Conservation (phyloP, 1,140 invertebrate species). For the Leucophenga varia region DNA sequence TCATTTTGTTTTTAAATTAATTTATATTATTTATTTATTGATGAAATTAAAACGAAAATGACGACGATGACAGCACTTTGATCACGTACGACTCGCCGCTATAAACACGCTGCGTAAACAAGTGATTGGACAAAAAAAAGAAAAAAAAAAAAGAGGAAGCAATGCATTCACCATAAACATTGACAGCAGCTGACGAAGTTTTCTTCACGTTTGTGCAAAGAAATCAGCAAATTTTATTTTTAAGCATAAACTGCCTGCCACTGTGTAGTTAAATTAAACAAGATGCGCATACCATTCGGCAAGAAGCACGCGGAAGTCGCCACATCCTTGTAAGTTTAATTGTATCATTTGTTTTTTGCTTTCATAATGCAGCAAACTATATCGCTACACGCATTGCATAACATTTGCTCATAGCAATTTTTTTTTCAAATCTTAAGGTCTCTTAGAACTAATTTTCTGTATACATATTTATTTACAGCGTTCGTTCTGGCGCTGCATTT, state of each 20-base stretch:
- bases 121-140: conserved; percentile 6
- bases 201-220: too few species aligned
- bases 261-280: conserved; percentile 2
- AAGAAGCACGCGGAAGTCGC: conserved; percentile 51
- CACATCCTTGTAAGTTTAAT: conserved; percentile 61
- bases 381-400: conserved; percentile 31
- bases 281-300: conserved; percentile 46
- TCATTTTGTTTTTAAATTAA: conserved; percentile 24
- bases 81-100: too few species aligned
- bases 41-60: neutral
- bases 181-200: too few species aligned
- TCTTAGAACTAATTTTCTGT: too few species aligned
- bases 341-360: neutral
- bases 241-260: neutral
- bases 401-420: too few species aligned
- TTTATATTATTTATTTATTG: neutral
- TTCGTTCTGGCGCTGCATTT: conserved; percentile 63
- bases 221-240: neutral
- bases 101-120: conserved; percentile 4
- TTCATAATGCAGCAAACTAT: neutral
- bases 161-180: too few species aligned
- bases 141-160: conserved; percentile 11
- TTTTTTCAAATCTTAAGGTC: too few species aligned
- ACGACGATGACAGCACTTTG: conserved; percentile 23
- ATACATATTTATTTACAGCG: conserved; percentile 54